These are phyloP conservation scores for Odontocerum albicorne DNA, from an alignment of 2,888 invertebrate genomes.

Conservation along the genomic window DNA sequence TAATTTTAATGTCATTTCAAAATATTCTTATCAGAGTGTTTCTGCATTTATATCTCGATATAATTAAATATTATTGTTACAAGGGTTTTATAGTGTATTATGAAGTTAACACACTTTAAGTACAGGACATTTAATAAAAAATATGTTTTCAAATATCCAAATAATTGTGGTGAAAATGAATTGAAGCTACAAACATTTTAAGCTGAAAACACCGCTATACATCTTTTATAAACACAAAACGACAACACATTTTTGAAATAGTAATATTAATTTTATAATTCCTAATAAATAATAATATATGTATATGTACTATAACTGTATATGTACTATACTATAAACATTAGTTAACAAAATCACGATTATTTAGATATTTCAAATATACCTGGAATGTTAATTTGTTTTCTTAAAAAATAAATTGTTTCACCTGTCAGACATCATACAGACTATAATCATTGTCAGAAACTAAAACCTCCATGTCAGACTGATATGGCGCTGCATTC, in stretches of 20 bases:
- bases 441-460: slow-evolving; percentile 35
- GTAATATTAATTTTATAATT: background rate
- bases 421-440: slow-evolving; percentile 33
- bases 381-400: background rate
- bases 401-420: too few species aligned
- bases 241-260: slow-evolving; percentile 16
- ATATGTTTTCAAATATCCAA: too few species aligned
- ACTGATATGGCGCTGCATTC: slow-evolving; percentile 22
- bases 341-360: slow-evolving; percentile 6
- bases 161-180: too few species aligned
- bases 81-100: too few species aligned
- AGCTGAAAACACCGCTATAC: slow-evolving; percentile 6
- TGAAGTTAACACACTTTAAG: too few species aligned
- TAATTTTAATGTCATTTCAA: too few species aligned
- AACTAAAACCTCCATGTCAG: slow-evolving; percentile 36
- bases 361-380: background rate
- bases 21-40: too few species aligned
- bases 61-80: too few species aligned
- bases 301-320: background rate
- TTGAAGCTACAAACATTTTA: too few species aligned
- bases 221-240: slow-evolving; percentile 10
- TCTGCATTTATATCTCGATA: too few species aligned
- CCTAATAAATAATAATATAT: slow-evolving; percentile 11
- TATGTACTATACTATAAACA: slow-evolving; percentile 7
- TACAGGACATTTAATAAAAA: too few species aligned